Base-by-base conservation (phyloP, 2,113 vertebrate species). In the Loxodonta africana region DNA sequence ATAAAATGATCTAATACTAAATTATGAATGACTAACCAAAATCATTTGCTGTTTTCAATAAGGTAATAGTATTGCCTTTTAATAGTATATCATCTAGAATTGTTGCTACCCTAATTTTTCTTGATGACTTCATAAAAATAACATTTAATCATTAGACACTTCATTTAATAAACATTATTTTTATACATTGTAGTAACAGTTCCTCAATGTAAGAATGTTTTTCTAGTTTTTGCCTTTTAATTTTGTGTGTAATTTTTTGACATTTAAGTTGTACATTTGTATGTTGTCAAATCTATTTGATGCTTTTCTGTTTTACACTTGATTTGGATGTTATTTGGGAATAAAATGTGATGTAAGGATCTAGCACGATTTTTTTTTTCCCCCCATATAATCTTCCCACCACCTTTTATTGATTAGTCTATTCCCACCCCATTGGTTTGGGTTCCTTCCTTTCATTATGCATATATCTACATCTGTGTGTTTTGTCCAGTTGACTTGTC, bases 151-250 rank as follows among this genome's bases (percentile, higher is more conserved):
- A 95, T 33, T 21, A 91, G 33, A 87, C 2, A 37, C 48, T 57
- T 85, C 10, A 77, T 82, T 94, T 63, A 94, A 1, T 95, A 83
- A 76, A 89, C 37, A 77, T 95, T 93, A 62, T 83, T 96, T 85
- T 92, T 94, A 73, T 96, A 77, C 20, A 74, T 8, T 65, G 53
- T 78, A 77, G 17, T 71, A 63, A 12, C 51, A 88, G 30, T 71
- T 82, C 21, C 69, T 94, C 44, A 37, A 17, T 14, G 41, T 92
- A 90, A 90, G 90, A 88, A 62, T 92, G 44, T 81, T 93, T 88
- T 91, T 78, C 62, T 92, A 88, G 26, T 95, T 96, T 91, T 94
- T 90, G 84, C 18, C 80, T 95, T 95, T 96, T 73, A 88, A 90
- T 88, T 88, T 96, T 90, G 48, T 18, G 9, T 94, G 44, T 98